Conservation (phyloP, 2,888 invertebrate species). For the Scelioninae gen. 2 region DNA sequence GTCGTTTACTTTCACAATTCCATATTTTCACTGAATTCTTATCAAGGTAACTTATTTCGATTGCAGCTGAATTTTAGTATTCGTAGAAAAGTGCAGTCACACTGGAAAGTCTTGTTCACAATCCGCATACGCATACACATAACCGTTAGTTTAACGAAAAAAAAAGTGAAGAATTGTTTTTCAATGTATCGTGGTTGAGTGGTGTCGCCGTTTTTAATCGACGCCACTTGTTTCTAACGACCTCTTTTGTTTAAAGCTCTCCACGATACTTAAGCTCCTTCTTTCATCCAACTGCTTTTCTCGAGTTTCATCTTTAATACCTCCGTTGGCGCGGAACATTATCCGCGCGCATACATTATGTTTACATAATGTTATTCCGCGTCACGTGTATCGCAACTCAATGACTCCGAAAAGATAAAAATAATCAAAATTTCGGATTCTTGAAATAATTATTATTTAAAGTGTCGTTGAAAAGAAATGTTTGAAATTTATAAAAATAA, state of each 20-base stretch:
- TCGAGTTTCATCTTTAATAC: conserved; percentile 51
- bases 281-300: conserved; percentile 50
- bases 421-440: no score
- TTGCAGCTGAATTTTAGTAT: no score
- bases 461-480: no score
- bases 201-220: conserved; percentile 71
- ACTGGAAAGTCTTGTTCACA: no score
- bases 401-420: conserved; percentile 37
- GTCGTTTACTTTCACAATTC: no score
- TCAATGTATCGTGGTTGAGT: conserved; percentile 66
- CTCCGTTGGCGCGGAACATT: conserved; percentile 25
- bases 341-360: conserved; percentile 48
- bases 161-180: conserved; percentile 65
- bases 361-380: conserved; percentile 24
- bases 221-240: conserved; percentile 73
- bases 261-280: conserved; percentile 59
- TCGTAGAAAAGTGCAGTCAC: no score
- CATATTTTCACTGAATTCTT: no score
- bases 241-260: conserved; percentile 72
- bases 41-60: no score
- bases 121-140: not conserved
- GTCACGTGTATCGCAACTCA: conserved; percentile 43
- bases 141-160: conserved; percentile 45
- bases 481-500: no score
- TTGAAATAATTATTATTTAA: no score